Base-by-base conservation (phyloP, 2,888 invertebrate species). In the Glaucopsyche alexis region DNA sequence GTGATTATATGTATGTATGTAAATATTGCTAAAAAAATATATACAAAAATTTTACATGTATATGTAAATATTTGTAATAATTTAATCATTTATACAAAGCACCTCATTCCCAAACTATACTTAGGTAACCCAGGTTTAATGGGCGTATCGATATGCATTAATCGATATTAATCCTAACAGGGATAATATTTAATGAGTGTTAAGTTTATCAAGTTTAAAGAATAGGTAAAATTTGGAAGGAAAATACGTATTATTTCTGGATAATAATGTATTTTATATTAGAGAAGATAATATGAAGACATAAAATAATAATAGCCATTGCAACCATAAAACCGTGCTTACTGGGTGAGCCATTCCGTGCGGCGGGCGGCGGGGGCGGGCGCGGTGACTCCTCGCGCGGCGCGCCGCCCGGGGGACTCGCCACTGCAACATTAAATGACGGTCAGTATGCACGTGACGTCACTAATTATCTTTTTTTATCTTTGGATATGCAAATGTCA, bases 371-470 rank as follows among this genome's bases (percentile, higher is more conserved):
- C 82, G 90, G 90, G 81, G 90, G 91, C 75, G 91, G 91, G 80
- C 90, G 90, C 75, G 89, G 88, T 71, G 87, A 82, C 78, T 89
- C 89, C 82, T 93, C 91, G 73, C 90, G 87, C 76, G 89, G 87
- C 86, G 89, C 88, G 87, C 94, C 94, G 87, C 96, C 96, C 80
- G 96, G 96, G 79, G 96, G 96, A 91, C 96, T 96, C 89, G 97
- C 97, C 94, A 97, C 96, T 97, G 95, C 74, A 95, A 96, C 86
- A 86, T 86, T 83, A 89, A 86, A 77, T 72, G 64, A 47, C 55
- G 67, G 65, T 77, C 76, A 75, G 60, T 71, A 64, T 55, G 13
- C 19, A 50, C 45, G 52, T 52, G 7, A 71, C 29, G 50, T 8
- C 9, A 7, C 55, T 19, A 49, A 42, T 42, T 7, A 7, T 42